These are phyloP conservation scores for Galerucella nymphaeae DNA, from an alignment of 2,888 invertebrate genomes.

Conservation along the genomic window DNA sequence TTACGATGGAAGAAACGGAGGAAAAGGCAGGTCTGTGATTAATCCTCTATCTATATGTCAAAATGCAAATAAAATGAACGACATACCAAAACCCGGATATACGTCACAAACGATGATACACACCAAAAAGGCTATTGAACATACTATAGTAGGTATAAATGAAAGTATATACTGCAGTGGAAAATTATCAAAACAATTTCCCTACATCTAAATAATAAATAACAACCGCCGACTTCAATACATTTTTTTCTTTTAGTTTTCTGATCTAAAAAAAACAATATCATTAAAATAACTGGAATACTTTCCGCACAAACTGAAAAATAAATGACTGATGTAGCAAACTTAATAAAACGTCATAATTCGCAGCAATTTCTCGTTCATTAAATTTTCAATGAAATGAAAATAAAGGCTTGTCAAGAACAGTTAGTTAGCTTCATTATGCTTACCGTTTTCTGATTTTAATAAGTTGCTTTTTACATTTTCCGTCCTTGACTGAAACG, in stretches of 20 bases:
- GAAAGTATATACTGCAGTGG: no score
- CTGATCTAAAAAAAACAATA: background rate
- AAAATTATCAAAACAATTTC: no score
- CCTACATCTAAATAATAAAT: no score
- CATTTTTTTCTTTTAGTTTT: background rate
- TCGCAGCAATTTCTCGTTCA: slow-evolving; percentile 25
- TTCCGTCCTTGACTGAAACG: background rate
- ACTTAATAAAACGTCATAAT: slow-evolving; percentile 24
- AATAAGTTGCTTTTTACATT: slow-evolving; percentile 20
- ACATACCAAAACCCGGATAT: no score
- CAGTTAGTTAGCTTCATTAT: slow-evolving; percentile 27
- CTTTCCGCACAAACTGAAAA: background rate
- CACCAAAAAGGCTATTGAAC: no score
- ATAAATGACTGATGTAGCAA: background rate
- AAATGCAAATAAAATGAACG: no score
- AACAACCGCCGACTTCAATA: background rate
- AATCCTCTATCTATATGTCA: no score
- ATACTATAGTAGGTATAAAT: no score
- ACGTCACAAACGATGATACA: no score
- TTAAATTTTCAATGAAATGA: slow-evolving; percentile 24
- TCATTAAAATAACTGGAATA: background rate
- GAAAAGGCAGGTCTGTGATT: no score
- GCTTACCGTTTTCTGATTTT: slow-evolving; percentile 16
- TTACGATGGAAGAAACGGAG: no score
- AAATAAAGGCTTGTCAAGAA: slow-evolving; percentile 25